These are phyloP conservation scores for Phragmatobia fuliginosa DNA, from an alignment of 2,888 invertebrate genomes.

Conservation along the genomic window DNA sequence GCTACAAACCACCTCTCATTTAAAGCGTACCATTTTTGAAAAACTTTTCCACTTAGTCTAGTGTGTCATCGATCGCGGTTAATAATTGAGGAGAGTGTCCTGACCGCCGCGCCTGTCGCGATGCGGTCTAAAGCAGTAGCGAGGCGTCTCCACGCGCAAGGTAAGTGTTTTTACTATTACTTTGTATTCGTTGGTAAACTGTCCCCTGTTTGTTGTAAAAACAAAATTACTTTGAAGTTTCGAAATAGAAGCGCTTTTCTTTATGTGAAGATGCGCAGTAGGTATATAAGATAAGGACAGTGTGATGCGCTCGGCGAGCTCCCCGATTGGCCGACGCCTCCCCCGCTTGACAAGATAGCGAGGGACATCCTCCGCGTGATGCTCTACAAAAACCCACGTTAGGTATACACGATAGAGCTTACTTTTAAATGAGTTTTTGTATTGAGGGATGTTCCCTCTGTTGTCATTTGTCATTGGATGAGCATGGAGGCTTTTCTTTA, in stretches of 20 bases:
- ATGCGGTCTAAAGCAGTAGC: slow-evolving; percentile 92
- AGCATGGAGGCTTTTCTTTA: slow-evolving; percentile 78
- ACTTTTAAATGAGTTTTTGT: slow-evolving; percentile 48
- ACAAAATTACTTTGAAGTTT: neutral
- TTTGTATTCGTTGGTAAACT: slow-evolving; percentile 30
- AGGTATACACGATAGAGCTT: slow-evolving; percentile 47
- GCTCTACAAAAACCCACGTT: slow-evolving; percentile 54
- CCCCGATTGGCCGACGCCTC: slow-evolving; percentile 79
- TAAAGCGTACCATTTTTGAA: slow-evolving; percentile 60
- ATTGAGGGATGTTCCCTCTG: slow-evolving; percentile 81
- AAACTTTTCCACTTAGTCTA: slow-evolving; percentile 64
- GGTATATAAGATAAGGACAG: slow-evolving; percentile 77
- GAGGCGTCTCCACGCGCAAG: slow-evolving; percentile 89
- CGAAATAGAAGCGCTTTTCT: slow-evolving; percentile 4
- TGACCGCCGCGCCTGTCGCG: slow-evolving; percentile 73
- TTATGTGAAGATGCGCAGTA: slow-evolving; percentile 71
- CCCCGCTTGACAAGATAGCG: slow-evolving; percentile 86
- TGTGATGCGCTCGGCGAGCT: slow-evolving; percentile 77
- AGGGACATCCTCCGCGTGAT: slow-evolving; percentile 77
- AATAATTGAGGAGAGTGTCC: slow-evolving; percentile 71
- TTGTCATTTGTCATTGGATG: slow-evolving; percentile 86
- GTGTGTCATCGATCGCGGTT: slow-evolving; percentile 73
- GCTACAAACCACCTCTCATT: slow-evolving; percentile 51
- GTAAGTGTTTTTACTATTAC: slow-evolving; percentile 73
- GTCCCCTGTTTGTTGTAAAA: slow-evolving; percentile 49